Evolutionary conservation across 2,113 vertebrate species (phyloP), one percentile per base, ranked within the genome.

Genomic region (Gorsachius goisagi): DNA sequence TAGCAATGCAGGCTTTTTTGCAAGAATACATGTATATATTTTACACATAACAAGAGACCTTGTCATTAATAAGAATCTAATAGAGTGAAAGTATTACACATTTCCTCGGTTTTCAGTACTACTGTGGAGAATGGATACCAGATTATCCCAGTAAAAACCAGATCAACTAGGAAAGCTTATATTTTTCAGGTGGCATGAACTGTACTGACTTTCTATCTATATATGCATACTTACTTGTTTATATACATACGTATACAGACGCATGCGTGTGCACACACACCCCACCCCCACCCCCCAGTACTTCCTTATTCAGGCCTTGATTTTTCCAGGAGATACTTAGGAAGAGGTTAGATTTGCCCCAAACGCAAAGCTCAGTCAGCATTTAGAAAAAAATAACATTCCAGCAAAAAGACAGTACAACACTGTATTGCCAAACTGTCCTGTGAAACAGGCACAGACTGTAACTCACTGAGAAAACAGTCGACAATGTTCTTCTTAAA

Each of bases 211-310:
- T n/a, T 68, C 9, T 69, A 9, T 56, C 20, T 82, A 15, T 82
- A 35, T 18, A 49, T 10, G 13, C 1, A 0, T 30, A 22, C 4
- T 0, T 68, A 21, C 78, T 74, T 83, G 9, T 74, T 12, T 39
- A 44, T 39, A 69, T 64, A 50, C 7, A 15, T n/a, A 32, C 0
- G 3, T 27, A 13, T 10, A 62, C 3, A 19, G 12, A 11, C 1
- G 2, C 3, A 2, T 37, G 33, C 27, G 27, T 9, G 6, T 3
- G 5, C 17, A 22, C 15, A 4, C 12, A 5, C 17, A 7, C 4
- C 39, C 39, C 9, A 39, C 37, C 37, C 37, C 37, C n/a, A 16
- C 9, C 12, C 22, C 15, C 11, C 6, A 4, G 2, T 27, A 58
- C 15, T 32, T 91, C 63, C 15, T 91, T 66, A 74, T 13, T 88